Evolutionary conservation across 2,113 vertebrate species (phyloP), one percentile per base, ranked within the genome.

Genomic region (Mormoops blainvillei): DNA sequence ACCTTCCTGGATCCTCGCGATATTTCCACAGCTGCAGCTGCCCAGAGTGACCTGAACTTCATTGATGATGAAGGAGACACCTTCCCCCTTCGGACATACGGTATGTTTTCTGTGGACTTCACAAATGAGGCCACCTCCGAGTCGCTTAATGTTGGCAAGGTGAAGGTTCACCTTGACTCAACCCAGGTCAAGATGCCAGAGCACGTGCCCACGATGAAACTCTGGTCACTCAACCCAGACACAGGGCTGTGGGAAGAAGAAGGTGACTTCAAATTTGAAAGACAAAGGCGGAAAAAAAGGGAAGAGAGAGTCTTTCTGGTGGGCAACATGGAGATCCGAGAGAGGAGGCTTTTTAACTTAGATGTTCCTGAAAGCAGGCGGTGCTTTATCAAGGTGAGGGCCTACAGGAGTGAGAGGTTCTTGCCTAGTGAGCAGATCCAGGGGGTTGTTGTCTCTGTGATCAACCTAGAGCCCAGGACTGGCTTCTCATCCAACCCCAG

Each of bases 21-120:
- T 28, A 92, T 99, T 38, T 99, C 99, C 24, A 98, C 98, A 4
- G 99, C 99, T 22, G 87, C 99, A 0, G 99, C 99, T 68, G 99
- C 99, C 86, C 99, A 99, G 98, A 99, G 99, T 36, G 99, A 99
- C 98, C 98, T 99, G 77, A 99, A 99, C 95, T 99, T 99, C 94
- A 97, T 99, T 14, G 99, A 98, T 0, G 98, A 99, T 1, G 99
- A 99, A 95, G 99, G 99, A 2, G 99, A 99, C 0, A 98, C 99
- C 15, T 97, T 99, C 38, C 99, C 99, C 0, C 98, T 99, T 92
- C 99, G 99, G 94, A 99, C 99, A 0, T 99, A 99, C 0, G 99
- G 99, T 78, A 99, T 99, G 99, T 99, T 99, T 97, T 99, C 99
- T 0, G 98, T 99, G 92, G 99, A 99, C 96, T 99, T 99, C 95